Conservation (phyloP, 2,113 vertebrate genomes). For the Notiomystis cincta region DNA sequence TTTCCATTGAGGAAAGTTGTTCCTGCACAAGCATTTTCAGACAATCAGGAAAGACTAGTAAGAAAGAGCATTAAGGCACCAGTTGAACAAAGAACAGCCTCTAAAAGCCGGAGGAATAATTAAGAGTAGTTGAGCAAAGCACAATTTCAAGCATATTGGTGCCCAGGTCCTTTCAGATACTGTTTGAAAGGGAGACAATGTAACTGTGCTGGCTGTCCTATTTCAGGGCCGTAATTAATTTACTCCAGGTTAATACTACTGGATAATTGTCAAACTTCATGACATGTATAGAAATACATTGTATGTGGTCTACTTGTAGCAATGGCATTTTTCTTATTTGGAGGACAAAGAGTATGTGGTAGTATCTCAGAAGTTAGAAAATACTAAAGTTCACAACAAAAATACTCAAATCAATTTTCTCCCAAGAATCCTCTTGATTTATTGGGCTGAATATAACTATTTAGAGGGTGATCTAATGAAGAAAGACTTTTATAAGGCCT, state of each 20-base stretch:
- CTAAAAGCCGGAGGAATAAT: not conserved
- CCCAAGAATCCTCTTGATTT: not conserved
- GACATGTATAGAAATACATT: not conserved
- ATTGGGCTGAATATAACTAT: not conserved
- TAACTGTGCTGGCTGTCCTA: not conserved
- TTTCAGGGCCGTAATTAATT: not conserved
- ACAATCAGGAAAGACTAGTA: not conserved
- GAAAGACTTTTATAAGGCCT: not conserved
- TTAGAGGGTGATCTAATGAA: not conserved
- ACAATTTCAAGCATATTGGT: not conserved
- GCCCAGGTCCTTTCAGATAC: not conserved
- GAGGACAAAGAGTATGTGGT: not conserved
- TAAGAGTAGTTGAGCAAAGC: not conserved
- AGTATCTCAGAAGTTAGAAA: not conserved
- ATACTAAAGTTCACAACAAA: not conserved
- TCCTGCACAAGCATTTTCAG: not conserved
- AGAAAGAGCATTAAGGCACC: not conserved
- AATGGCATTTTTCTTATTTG: not conserved
- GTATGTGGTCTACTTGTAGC: not conserved
- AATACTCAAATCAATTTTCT: not conserved
- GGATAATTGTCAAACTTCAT: not conserved
- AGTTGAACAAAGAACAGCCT: not conserved
- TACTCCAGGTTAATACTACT: not conserved
- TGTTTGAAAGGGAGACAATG: not conserved
- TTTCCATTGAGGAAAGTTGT: not conserved